These are phyloP conservation scores for Alectoris magna DNA, from an alignment of 2,797 vertebrate genomes.

Conservation along the genomic window DNA sequence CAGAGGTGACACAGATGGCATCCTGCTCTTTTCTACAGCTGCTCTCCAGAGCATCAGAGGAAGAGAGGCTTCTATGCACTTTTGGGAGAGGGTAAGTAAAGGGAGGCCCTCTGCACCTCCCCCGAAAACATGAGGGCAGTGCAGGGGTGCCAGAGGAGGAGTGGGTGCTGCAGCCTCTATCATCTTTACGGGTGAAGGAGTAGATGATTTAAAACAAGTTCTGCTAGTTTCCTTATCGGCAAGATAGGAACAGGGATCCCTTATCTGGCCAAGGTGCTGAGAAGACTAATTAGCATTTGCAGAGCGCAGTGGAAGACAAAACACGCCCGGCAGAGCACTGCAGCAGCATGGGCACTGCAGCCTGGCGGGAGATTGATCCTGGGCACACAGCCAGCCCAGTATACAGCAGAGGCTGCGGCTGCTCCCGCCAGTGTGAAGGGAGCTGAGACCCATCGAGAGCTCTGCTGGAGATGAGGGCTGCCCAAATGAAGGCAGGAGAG, in stretches of 20 bases:
- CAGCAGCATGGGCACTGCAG: background rate
- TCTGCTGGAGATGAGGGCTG: background rate
- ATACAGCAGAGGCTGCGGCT: rapidly evolving
- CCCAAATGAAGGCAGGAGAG: background rate
- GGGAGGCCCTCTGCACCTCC: background rate
- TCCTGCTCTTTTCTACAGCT: background rate
- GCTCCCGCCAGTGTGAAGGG: rapidly evolving
- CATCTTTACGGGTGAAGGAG: background rate
- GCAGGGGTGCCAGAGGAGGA: background rate
- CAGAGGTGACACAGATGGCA: rapidly evolving
- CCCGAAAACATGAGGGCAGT: background rate
- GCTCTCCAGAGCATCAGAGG: background rate
- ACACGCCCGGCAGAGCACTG: background rate
- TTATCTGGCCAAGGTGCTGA: slow-evolving; percentile 42
- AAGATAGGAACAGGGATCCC: slow-evolving; percentile 44
- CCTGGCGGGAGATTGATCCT: background rate
- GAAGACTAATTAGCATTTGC: slow-evolving; percentile 64
- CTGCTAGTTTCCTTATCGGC: slow-evolving; percentile 51
- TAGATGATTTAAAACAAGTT: slow-evolving; percentile 60
- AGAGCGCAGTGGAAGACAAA: background rate
- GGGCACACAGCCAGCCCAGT: background rate
- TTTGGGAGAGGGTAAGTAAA: background rate
- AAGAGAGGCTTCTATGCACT: background rate
- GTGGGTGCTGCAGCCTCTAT: background rate
- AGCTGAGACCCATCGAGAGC: rapidly evolving